phyloP scores from a whole-genome alignment of 2,888 invertebrate genomes.

The Coenonympha arcania region DNA sequence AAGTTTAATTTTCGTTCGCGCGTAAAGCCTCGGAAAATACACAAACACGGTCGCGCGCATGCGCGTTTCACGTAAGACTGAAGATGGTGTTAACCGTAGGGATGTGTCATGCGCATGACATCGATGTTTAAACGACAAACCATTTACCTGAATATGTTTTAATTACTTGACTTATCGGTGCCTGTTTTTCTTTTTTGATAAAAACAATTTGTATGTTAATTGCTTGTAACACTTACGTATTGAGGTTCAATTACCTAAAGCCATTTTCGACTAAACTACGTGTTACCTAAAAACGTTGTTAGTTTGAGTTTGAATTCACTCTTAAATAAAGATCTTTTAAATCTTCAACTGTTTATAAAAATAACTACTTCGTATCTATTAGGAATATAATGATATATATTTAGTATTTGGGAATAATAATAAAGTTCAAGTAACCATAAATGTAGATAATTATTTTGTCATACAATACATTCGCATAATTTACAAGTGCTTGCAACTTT shows the following conservation, averaged over 20 bases:
- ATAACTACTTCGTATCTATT: too few species aligned
- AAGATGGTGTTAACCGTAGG: slow-evolving; percentile 51
- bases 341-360: too few species aligned
- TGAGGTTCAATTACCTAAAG: background rate
- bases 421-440: too few species aligned
- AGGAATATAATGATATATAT: too few species aligned
- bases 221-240: slow-evolving; percentile 1
- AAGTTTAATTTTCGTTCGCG: slow-evolving; percentile 46
- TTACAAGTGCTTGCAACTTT: too few species aligned
- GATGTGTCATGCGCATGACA: slow-evolving; percentile 30
- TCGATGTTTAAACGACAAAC: slow-evolving; percentile 17
- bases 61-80: slow-evolving; percentile 62
- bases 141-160: slow-evolving; percentile 7
- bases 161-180: slow-evolving; percentile 11
- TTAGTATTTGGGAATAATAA: too few species aligned
- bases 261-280: background rate
- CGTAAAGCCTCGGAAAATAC: slow-evolving; percentile 37
- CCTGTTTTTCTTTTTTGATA: slow-evolving; percentile 12
- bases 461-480: too few species aligned
- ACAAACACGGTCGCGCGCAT: slow-evolving; percentile 64
- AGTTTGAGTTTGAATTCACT: too few species aligned
- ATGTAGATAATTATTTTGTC: too few species aligned
- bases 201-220: slow-evolving; percentile 16
- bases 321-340: too few species aligned
- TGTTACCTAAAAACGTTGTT: background rate